Percentiles rank a stretch among this genome's conserved stretches.
phyloP scores from a whole-genome alignment of 2,797 vertebrate genomes.

The Natrix natrix region DNA sequence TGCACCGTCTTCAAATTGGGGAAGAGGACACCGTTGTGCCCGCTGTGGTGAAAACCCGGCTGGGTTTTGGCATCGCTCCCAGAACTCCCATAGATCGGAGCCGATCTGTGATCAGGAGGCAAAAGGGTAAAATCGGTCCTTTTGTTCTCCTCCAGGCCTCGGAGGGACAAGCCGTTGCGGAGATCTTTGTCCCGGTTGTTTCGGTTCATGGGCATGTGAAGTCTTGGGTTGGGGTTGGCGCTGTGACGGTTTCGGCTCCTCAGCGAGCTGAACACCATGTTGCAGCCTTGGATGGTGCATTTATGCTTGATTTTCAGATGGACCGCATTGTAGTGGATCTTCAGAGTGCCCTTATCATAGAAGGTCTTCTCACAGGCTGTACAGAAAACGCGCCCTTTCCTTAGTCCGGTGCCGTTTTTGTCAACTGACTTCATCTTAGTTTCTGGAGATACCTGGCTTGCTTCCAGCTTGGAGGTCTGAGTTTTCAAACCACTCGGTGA shows the following conservation, averaged over 20 bases:
- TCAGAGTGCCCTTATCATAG: conserved; percentile 97
- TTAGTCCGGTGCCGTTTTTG: conserved; percentile 74
- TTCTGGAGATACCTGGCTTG: conserved; percentile 83
- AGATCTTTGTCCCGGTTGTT: conserved; percentile 96
- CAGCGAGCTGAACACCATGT: conserved; percentile 98
- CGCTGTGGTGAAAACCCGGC: conserved; percentile 75
- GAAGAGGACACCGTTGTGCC: conserved; percentile 89
- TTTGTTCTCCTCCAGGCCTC: conserved; percentile 75
- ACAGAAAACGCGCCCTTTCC: conserved; percentile 95
- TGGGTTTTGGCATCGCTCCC: conserved; percentile 81
- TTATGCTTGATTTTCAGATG: conserved; percentile 99
- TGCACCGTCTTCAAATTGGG: conserved; percentile 96
- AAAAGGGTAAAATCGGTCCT: conserved; percentile 71
- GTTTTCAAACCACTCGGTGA: conserved; percentile 75
- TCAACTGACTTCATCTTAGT: conserved; percentile 79
- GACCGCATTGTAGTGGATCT: conserved; percentile 98
- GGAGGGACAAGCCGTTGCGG: conserved; percentile 74
- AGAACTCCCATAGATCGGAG: conserved; percentile 77
- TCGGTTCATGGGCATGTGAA: conserved; percentile 98
- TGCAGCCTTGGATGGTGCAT: conserved; percentile 96
- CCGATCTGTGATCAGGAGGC: conserved; percentile 75
- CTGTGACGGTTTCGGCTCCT: conserved; percentile 96
- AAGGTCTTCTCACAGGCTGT: conserved; percentile 97
- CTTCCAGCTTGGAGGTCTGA: conserved; percentile 82
- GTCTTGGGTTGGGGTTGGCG: conserved; percentile 94